Percentiles rank a stretch among this genome's conserved stretches.
These are phyloP conservation scores for Caenorhabditis sp. DNA, from an alignment of 2,888 invertebrate species.

Conservation along the genomic window DNA sequence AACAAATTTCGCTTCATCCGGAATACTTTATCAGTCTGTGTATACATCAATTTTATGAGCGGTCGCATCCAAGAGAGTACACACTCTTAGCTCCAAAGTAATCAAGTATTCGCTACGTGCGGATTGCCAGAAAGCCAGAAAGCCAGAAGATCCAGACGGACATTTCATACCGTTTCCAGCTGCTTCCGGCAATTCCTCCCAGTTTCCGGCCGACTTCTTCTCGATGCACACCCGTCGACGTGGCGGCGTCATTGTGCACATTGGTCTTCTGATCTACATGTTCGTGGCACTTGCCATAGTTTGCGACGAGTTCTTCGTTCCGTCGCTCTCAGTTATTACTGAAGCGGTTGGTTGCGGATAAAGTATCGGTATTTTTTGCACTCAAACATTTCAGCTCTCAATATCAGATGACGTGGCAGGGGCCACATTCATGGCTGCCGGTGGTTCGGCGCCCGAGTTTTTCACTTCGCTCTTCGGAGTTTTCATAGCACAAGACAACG, in stretches of 20 bases:
- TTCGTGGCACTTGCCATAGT: constrained; percentile 97
- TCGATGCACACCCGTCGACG: constrained; percentile 87
- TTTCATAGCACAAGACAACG: constrained; percentile 97
- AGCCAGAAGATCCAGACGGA: neutral
- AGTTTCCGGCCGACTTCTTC: constrained; percentile 85
- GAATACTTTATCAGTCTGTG: too few species aligned
- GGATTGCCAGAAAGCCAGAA: neutral
- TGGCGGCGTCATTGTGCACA: constrained; percentile 92
- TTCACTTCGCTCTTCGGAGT: constrained; percentile 98
- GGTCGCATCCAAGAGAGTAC: too few species aligned
- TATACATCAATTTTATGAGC: too few species aligned
- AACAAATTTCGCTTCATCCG: too few species aligned
- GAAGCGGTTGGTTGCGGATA: constrained; percentile 83
- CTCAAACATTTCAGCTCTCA: constrained; percentile 83
- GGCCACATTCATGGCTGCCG: constrained; percentile 99
- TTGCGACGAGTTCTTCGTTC: constrained; percentile 99
- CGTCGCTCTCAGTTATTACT: constrained; percentile 95
- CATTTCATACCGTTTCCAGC: constrained; percentile 18
- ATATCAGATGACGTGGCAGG: constrained; percentile 98
- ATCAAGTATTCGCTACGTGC: constrained; percentile 27
- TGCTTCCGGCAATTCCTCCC: constrained; percentile 42
- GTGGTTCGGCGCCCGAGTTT: constrained; percentile 94
- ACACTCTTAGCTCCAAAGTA: too few species aligned
- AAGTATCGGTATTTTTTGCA: neutral
- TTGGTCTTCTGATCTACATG: constrained; percentile 93